A percentile compares a stretch with the other conserved stretches of the same genome.
phyloP scores from a whole-genome alignment of 2,888 invertebrate genomes.

The Rhyacophila evoluta region DNA sequence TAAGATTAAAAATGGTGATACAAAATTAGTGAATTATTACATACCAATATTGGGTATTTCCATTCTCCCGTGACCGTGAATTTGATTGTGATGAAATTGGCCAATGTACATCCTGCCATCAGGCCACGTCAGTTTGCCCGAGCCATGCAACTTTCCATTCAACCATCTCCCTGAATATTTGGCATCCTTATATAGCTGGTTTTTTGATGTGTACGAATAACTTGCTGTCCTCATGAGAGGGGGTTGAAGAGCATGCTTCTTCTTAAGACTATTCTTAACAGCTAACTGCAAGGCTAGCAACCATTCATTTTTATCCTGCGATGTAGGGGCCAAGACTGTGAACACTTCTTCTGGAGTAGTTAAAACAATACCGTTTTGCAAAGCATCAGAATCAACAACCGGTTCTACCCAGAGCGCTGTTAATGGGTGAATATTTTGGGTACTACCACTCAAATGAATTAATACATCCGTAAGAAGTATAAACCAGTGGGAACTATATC shows the following conservation, averaged over 20 bases:
- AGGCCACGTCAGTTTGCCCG: constrained; percentile 84
- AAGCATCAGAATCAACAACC: constrained; percentile 74
- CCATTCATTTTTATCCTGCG: constrained; percentile 85
- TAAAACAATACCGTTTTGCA: constrained; percentile 76
- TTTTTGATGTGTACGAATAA: constrained; percentile 78
- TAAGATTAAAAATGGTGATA: no score
- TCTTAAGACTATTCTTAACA: constrained; percentile 77
- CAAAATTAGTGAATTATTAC: not conserved
- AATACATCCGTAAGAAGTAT: constrained; percentile 86
- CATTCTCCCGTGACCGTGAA: constrained; percentile 80
- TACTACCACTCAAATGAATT: constrained; percentile 79
- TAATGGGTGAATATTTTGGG: constrained; percentile 76
- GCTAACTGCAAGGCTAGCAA: constrained; percentile 80
- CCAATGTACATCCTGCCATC: constrained; percentile 87
- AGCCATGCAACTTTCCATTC: constrained; percentile 86
- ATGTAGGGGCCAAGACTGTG: constrained; percentile 74
- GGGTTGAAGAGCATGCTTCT: constrained; percentile 73
- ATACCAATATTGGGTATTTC: constrained; percentile 73
- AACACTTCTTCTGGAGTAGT: constrained; percentile 85
- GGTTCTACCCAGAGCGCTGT: constrained; percentile 85
- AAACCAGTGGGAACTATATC: constrained; percentile 84
- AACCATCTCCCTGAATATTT: constrained; percentile 86
- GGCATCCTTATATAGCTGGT: constrained; percentile 79
- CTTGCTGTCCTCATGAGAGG: constrained; percentile 79
- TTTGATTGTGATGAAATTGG: constrained; percentile 80